phyloP scores from a whole-genome alignment of 2,888 invertebrate species.

The Operophtera brumata region DNA sequence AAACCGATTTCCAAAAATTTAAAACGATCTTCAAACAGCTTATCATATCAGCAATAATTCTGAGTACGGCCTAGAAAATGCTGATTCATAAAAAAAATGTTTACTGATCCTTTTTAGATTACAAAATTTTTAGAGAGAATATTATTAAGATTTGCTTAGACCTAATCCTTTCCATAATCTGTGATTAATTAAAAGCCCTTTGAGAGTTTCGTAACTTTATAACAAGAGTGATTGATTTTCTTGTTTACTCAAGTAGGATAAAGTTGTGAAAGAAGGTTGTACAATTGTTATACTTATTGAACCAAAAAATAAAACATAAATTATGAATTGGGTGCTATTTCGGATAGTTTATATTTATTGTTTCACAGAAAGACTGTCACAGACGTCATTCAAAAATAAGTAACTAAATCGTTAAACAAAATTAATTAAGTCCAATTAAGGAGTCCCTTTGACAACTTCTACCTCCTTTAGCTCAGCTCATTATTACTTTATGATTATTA shows the following conservation, averaged over 20 bases:
- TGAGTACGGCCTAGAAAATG: neutral
- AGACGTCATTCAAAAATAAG: no score
- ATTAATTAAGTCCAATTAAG: no score
- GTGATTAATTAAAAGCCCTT: constrained; percentile 9
- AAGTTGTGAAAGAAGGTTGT: neutral
- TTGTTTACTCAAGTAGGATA: neutral
- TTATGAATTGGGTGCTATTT: no score
- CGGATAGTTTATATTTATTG: no score
- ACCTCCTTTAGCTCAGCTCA: no score
- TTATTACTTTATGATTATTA: no score
- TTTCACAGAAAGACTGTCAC: no score
- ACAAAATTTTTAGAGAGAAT: neutral
- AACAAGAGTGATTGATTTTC: constrained; percentile 21
- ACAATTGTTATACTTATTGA: neutral
- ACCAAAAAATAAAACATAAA: neutral
- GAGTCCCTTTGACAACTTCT: no score
- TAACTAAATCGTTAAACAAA: no score
- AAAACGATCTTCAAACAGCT: neutral
- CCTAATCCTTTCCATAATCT: constrained; percentile 9
- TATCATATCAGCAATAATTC: neutral
- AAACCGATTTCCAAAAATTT: no score
- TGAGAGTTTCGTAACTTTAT: constrained; percentile 8
- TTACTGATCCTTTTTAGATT: constrained; percentile 7
- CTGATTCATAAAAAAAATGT: neutral
- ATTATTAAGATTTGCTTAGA: neutral